Base-by-base conservation (phyloP, 2,113 vertebrate species). In the Leptodactylus fuscus region DNA sequence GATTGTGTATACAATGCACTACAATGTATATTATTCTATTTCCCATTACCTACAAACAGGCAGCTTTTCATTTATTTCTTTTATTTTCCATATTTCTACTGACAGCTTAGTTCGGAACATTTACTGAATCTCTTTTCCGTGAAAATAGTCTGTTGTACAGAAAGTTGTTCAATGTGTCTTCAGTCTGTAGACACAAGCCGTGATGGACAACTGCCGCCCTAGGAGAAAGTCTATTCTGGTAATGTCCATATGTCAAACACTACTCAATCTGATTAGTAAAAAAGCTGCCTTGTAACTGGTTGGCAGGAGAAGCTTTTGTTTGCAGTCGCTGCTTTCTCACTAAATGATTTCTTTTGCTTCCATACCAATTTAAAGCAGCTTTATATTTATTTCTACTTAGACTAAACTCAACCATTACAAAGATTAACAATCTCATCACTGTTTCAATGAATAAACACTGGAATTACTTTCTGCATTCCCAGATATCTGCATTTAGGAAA, bases 191-290 rank as follows among this genome's bases (percentile, higher is more conserved):
- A 38, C 70, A 74, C 70, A 83, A 74, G 70, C 49, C 38, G 3
- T 75, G 70, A 83, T 83, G 38, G 70, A 83, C 71, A 75, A 74
- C 53, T 75, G 81, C 70, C 74, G 38, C 71, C 82, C 49, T 41
- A 60, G 82, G 82, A 62, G 15, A 83, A 83, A 83, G 74, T 83
- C 82, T 83, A 83, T 83, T 83, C 74, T 48, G 22, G 53, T 75
- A 75, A 75, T 48, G 70, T 75, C 81, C 81, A 60, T 74, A 83
- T 83, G 81, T 83, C 81, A 83, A 83, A 44, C 36, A 46, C 51
- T 48, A 83, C 71, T 48, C 82, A 83, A 48, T 83, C 53, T 75
- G 70, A 83, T 83, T 75, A 62, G 70, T 74, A 75, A 46, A 83
- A 75, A 29, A 70, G 81, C 51, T 22, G 32, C 81, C 46, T 53